phyloP scores from a whole-genome alignment of 2,113 vertebrate genomes.

The Pseudorasbora parva region DNA sequence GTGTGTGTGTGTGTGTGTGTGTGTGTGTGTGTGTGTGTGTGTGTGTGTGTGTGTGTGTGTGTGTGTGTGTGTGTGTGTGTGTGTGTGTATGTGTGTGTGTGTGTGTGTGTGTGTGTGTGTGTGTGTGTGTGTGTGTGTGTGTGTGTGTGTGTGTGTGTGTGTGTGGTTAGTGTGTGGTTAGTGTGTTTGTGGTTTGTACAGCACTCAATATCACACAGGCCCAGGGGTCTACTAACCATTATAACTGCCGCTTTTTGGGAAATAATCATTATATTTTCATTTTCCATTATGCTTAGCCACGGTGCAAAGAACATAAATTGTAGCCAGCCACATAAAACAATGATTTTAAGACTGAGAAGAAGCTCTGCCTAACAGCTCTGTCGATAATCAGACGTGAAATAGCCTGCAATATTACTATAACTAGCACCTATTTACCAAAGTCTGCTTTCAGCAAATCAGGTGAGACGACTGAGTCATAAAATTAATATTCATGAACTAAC shows the following conservation, averaged over 20 bases:
- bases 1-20: constrained; percentile 17
- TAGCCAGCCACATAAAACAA: background rate
- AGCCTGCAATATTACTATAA: too few relatives aligned
- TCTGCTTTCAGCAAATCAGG: background rate
- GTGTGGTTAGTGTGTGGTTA: background rate
- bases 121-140: background rate
- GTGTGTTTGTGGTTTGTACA: background rate
- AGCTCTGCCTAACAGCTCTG: background rate
- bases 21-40: background rate
- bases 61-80: background rate
- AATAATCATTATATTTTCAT: constrained; percentile 19
- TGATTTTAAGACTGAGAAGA: background rate
- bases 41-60: background rate
- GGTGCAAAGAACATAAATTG: constrained; percentile 4
- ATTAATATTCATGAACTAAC: constrained; percentile 2
- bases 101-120: background rate
- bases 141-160: background rate
- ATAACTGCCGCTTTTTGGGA: background rate
- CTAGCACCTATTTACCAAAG: too few relatives aligned
- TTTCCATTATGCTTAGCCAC: constrained; percentile 16
- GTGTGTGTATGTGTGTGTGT: background rate
- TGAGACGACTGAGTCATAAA: background rate
- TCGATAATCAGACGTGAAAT: background rate
- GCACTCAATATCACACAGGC: background rate
- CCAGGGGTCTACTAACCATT: background rate